Percentiles rank a stretch among this genome's conserved stretches.
Conservation (phyloP, 2,888 invertebrate genomes). For the Timema cristinae region DNA sequence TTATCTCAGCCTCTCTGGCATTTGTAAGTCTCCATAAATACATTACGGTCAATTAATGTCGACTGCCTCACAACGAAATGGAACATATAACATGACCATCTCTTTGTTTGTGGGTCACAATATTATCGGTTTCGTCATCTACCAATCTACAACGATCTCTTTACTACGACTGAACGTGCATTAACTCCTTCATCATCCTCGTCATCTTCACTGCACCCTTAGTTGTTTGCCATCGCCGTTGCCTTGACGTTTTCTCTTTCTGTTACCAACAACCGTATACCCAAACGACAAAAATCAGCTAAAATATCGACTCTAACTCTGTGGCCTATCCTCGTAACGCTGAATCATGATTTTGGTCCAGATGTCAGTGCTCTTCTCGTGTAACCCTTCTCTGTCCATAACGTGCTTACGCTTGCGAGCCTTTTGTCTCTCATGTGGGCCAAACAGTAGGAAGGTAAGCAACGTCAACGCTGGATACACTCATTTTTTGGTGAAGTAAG, state of each 20-base stretch:
- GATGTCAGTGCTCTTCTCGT: conserved; percentile 42
- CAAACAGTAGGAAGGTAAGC: conserved; percentile 38
- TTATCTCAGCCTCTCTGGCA: neutral
- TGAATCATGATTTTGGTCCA: conserved; percentile 45
- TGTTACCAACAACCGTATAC: conserved; percentile 15
- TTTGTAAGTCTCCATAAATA: conserved; percentile 11
- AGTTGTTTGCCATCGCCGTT: neutral
- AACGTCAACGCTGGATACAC: conserved; percentile 37
- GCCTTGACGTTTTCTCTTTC: conserved; percentile 5
- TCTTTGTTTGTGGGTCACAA: conserved; percentile 23
- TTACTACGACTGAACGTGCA: neutral
- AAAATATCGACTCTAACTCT: conserved; percentile 39
- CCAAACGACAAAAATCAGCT: conserved; percentile 41
- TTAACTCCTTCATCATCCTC: neutral
- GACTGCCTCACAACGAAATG: conserved; percentile 21
- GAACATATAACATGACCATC: conserved; percentile 25
- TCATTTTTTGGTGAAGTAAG: conserved; percentile 45
- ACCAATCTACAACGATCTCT: conserved; percentile 18
- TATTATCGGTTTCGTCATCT: conserved; percentile 20
- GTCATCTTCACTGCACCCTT: conserved; percentile 1
- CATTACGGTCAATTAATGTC: conserved; percentile 13
- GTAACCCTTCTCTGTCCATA: conserved; percentile 38
- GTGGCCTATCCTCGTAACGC: conserved; percentile 39
- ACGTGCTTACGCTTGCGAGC: conserved; percentile 39
- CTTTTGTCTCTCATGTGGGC: conserved; percentile 43